Evolutionary conservation across 2,797 vertebrate species (phyloP).

Genomic region (Eospalax fontanierii): DNA sequence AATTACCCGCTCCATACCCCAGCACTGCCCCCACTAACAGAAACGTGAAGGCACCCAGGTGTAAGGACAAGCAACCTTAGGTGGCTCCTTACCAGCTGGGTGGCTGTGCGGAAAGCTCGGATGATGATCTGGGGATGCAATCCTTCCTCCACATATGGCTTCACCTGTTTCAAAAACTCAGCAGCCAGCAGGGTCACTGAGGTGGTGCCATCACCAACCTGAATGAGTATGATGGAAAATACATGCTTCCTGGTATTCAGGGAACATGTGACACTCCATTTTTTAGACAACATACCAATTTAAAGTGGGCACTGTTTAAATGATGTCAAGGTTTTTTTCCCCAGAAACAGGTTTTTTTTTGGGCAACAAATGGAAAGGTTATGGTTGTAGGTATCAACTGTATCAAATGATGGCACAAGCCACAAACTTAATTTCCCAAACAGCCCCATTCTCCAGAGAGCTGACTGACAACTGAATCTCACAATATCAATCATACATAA

Average conservation of each 20-base stretch:
- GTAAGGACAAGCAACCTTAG: accelerated
- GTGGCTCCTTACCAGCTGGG: slow-evolving; percentile 90
- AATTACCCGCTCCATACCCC: background rate
- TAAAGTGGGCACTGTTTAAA: slow-evolving; percentile 20
- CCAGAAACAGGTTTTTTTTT: background rate
- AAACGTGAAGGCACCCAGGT: background rate
- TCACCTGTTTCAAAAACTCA: slow-evolving; percentile 98
- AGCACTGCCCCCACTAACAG: background rate
- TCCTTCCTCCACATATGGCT: slow-evolving; percentile 97
- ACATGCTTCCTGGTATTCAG: background rate
- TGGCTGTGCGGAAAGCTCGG: slow-evolving; percentile 96
- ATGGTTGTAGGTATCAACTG: background rate
- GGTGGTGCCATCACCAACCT: slow-evolving; percentile 99
- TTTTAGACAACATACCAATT: slow-evolving; percentile 2
- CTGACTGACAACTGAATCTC: background rate
- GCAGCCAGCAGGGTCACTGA: slow-evolving; percentile 97
- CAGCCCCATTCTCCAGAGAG: background rate
- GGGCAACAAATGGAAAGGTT: background rate
- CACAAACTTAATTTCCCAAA: slow-evolving; percentile 61
- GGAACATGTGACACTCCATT: background rate
- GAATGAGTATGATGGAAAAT: background rate
- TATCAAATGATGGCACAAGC: background rate
- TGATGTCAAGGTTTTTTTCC: background rate
- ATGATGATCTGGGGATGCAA: slow-evolving; percentile 99
- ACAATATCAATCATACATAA: slow-evolving; percentile 13